Conservation (phyloP, 2,113 vertebrate species). For the Oryzias melastigma region DNA sequence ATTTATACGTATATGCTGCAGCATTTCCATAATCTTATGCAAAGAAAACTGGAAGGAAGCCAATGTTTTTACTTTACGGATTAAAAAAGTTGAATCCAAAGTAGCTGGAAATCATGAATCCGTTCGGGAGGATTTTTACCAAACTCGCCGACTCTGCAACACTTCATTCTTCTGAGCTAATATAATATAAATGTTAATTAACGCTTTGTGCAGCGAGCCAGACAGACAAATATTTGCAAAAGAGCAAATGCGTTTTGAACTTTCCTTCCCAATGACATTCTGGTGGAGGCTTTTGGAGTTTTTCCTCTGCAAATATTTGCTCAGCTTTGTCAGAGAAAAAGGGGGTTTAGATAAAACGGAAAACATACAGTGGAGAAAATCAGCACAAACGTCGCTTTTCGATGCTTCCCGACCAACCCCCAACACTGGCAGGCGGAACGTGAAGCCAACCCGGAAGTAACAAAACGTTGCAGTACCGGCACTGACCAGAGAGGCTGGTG, state of each 20-base stretch:
- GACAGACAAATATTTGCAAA: conserved; percentile 64
- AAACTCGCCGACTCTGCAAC: conserved; percentile 29
- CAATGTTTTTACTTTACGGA: conserved; percentile 3
- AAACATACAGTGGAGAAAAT: background rate
- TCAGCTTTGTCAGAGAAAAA: background rate
- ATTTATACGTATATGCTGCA: conserved; percentile 12
- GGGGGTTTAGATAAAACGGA: conserved; percentile 1
- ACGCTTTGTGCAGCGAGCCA: conserved; percentile 57
- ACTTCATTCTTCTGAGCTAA: conserved; percentile 64
- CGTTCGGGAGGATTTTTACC: conserved; percentile 1
- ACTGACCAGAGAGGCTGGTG: too few relatives aligned
- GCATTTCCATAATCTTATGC: conserved; percentile 10
- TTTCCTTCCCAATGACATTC: conserved; percentile 45
- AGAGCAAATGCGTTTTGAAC: conserved; percentile 52
- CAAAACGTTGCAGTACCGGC: too few relatives aligned
- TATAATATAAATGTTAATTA: conserved; percentile 82
- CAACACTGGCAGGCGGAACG: too few relatives aligned
- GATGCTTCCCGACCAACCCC: conserved; percentile 2
- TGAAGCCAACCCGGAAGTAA: too few relatives aligned
- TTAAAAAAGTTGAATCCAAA: background rate
- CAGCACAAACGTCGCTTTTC: conserved; percentile 12
- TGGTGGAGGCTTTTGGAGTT: background rate
- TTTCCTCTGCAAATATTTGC: conserved; percentile 12
- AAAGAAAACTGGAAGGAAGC: background rate
- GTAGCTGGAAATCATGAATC: conserved; percentile 4